A percentile compares a stretch with the other conserved stretches of the same genome.
These are phyloP conservation scores for Lamellibrachia satsuma DNA, from an alignment of 2,888 invertebrate genomes.

Conservation along the genomic window DNA sequence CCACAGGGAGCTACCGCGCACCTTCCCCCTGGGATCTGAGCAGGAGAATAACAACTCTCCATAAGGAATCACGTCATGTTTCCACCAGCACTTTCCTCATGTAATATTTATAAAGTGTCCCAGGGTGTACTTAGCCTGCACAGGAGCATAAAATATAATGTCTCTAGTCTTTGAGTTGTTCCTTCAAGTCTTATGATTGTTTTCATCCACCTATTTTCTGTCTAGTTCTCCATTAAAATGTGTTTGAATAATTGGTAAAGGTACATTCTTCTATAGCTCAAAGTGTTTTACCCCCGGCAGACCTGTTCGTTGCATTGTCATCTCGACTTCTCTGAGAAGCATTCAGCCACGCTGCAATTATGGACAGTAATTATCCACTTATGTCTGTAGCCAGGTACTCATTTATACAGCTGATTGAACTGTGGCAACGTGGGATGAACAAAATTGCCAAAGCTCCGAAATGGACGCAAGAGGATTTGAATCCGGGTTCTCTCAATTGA, in stretches of 20 bases:
- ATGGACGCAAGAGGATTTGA: no score
- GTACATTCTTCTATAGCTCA: no score
- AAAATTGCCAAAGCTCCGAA: no score
- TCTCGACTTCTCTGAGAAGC: no score
- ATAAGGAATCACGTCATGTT: not conserved
- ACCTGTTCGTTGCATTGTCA: no score
- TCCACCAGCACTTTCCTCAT: not conserved
- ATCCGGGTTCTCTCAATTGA: no score
- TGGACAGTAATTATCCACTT: no score
- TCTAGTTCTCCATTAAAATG: not conserved
- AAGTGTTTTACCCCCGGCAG: no score
- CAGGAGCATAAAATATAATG: not conserved
- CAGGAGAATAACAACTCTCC: not conserved
- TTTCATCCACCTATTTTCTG: not conserved
- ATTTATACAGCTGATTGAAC: no score
- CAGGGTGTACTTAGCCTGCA: not conserved
- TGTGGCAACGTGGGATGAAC: no score
- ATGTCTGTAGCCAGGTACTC: no score
- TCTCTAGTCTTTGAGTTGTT: not conserved
- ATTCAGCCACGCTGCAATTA: no score
- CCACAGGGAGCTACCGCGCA: not conserved
- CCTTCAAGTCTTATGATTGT: not conserved
- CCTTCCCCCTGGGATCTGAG: not conserved
- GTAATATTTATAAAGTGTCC: not conserved
- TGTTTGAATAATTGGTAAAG: not conserved